Conservation (phyloP, 92 coral and sea anemone species). For the Porites lobata region DNA sequence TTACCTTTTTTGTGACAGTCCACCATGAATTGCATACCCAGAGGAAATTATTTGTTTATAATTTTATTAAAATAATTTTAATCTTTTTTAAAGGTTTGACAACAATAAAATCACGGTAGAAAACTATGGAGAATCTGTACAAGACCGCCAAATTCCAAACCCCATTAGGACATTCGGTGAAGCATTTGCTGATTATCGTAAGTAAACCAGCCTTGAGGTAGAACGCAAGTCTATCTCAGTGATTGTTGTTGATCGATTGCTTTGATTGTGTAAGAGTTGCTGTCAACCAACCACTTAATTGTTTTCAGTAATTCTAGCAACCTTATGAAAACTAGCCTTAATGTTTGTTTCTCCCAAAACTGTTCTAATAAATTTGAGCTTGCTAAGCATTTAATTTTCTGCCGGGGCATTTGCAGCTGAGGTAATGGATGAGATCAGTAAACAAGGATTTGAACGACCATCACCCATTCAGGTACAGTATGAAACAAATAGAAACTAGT, state of each 20-base stretch:
- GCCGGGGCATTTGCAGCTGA: slow-evolving; percentile 74
- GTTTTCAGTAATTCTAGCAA: too few relatives aligned
- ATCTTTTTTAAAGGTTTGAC: slow-evolving; percentile 41
- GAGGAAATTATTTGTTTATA: neutral
- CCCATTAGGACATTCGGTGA: slow-evolving; percentile 91
- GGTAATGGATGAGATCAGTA: slow-evolving; percentile 81
- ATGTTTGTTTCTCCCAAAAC: too few relatives aligned
- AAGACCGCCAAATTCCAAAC: slow-evolving; percentile 85
- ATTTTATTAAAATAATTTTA: too few relatives aligned
- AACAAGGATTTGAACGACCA: slow-evolving; percentile 89
- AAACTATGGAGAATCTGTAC: slow-evolving; percentile 93
- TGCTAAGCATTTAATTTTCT: neutral
- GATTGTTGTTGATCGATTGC: too few relatives aligned
- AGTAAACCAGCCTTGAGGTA: slow-evolving; percentile 31
- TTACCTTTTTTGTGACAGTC: too few relatives aligned
- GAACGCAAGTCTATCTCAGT: too few relatives aligned
- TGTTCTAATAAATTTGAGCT: neutral
- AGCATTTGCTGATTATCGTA: slow-evolving; percentile 86
- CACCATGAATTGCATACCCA: too few relatives aligned
- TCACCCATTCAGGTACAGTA: slow-evolving; percentile 92
- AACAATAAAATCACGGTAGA: slow-evolving; percentile 94
- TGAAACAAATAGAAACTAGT: too few relatives aligned
- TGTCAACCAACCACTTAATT: too few relatives aligned
- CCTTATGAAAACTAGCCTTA: neutral
- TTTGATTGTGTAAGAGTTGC: too few relatives aligned